Conservation (phyloP, 92 coral and sea anemone genomes). For the Epizoanthus rinbou region DNA sequence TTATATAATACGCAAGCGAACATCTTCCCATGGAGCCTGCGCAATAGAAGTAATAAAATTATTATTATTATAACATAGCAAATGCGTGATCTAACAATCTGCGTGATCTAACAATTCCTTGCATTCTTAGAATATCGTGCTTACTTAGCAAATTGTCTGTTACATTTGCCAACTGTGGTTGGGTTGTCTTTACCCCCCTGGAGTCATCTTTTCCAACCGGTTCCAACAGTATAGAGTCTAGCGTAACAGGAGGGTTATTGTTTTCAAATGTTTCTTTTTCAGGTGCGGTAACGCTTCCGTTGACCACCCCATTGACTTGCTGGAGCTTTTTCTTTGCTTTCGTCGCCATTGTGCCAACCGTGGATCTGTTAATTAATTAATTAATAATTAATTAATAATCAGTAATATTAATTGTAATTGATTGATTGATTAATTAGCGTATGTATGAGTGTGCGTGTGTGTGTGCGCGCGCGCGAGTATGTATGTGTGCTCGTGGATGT, state of each 20-base stretch:
- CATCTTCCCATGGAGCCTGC: too few species aligned
- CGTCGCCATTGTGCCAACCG: constrained; percentile 7
- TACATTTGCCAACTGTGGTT: constrained; percentile 1
- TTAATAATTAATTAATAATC: too few species aligned
- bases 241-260: constrained; percentile 20
- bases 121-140: neutral
- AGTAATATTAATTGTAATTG: too few species aligned
- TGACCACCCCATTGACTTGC: neutral
- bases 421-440: too few species aligned
- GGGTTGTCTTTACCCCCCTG: neutral
- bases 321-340: neutral
- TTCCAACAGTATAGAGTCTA: constrained; percentile 12
- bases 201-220: neutral
- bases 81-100: too few species aligned
- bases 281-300: constrained; percentile 3
- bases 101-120: too few species aligned
- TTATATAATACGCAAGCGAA: too few species aligned
- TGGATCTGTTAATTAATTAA: neutral
- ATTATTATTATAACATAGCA: too few species aligned
- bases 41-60: too few species aligned
- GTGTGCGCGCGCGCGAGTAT: too few species aligned
- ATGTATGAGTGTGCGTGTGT: too few species aligned
- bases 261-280: neutral
- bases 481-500: too few species aligned
- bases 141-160: neutral